phyloP scores from a whole-genome alignment of 1,140 invertebrate genomes.

The Saccostrea echinata region DNA sequence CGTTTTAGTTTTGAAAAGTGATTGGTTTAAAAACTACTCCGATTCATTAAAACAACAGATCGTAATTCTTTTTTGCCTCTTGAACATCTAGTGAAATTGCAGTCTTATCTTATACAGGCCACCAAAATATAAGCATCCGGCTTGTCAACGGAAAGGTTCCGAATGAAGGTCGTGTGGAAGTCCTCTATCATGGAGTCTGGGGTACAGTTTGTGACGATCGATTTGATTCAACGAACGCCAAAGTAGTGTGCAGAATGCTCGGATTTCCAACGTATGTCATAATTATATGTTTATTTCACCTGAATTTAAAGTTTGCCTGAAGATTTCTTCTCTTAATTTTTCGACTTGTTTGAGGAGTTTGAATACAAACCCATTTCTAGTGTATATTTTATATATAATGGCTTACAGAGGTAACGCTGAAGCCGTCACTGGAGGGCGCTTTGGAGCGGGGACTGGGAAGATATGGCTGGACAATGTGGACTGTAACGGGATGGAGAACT shows the following conservation, averaged over 20 bases:
- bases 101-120: background rate
- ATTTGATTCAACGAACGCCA: conserved; percentile 85
- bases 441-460: conserved; percentile 60
- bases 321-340: too few relatives aligned
- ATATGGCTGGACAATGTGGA: conserved; percentile 86
- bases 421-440: conserved; percentile 31
- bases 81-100: too few relatives aligned
- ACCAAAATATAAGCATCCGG: conserved; percentile 47
- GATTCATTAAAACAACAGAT: too few relatives aligned
- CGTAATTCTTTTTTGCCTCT: too few relatives aligned
- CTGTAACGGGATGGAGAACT: conserved; percentile 86
- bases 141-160: conserved; percentile 81
- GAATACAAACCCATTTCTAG: background rate
- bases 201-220: conserved; percentile 88
- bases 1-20: too few relatives aligned
- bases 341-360: too few relatives aligned
- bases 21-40: too few relatives aligned
- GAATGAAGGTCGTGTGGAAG: conserved; percentile 86
- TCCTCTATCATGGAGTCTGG: conserved; percentile 86
- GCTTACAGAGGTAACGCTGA: conserved; percentile 41
- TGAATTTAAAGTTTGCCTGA: too few relatives aligned
- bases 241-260: conserved; percentile 86
- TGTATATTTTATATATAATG: background rate
- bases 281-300: background rate
- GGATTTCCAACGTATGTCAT: conserved; percentile 79